Evolutionary conservation across 2,888 invertebrate species (phyloP).

Genomic region (Odontothrips loti): DNA sequence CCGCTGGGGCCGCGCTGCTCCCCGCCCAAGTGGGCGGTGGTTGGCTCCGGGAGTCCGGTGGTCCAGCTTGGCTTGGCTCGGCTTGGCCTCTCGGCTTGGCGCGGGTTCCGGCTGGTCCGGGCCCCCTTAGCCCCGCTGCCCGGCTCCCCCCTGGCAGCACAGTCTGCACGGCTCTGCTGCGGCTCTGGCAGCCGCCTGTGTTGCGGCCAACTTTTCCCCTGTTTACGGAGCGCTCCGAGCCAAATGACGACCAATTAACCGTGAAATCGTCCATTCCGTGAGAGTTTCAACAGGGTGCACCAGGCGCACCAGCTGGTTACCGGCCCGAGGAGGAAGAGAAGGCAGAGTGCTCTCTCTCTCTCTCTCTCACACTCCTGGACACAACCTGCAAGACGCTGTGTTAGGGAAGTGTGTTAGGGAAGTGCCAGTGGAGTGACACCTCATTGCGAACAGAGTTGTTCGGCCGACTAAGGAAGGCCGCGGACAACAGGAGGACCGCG

Average conservation of each 20-base stretch:
- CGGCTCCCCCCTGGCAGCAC: background rate
- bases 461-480: too few relatives aligned
- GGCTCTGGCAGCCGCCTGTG: background rate
- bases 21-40: too few relatives aligned
- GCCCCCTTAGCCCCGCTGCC: background rate
- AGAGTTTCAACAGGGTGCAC: background rate
- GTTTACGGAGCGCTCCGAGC: background rate
- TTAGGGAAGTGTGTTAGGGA: too few relatives aligned
- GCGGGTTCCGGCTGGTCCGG: background rate
- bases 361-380: too few relatives aligned
- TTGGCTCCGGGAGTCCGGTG: too few relatives aligned
- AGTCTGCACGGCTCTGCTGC: background rate
- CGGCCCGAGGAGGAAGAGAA: background rate
- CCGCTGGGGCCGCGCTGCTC: too few relatives aligned
- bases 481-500: too few relatives aligned
- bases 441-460: too few relatives aligned
- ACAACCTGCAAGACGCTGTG: too few relatives aligned
- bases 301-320: background rate
- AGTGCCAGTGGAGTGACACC: too few relatives aligned
- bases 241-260: constrained; percentile 22
- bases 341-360: background rate
- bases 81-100: background rate
- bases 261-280: background rate
- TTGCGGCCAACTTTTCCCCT: constrained; percentile 22
- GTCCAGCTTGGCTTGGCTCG: background rate